Percentiles rank a stretch among this genome's conserved stretches.
Evolutionary conservation across 2,888 invertebrate genomes (phyloP).

Genomic region (Ashinkailepas kermadecensis): DNA sequence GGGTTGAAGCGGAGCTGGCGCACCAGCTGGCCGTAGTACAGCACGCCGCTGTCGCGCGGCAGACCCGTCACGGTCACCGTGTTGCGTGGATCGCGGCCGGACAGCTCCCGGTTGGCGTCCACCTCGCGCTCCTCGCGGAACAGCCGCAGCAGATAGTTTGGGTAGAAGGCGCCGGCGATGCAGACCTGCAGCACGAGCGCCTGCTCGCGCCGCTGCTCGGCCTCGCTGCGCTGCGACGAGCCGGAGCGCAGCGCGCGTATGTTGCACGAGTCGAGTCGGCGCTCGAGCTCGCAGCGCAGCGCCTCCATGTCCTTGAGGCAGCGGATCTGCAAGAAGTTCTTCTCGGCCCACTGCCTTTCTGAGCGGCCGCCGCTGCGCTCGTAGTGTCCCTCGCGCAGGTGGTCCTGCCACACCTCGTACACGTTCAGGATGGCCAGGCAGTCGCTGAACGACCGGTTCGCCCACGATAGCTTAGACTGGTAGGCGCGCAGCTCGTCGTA

Average conservation of each 20-base stretch:
- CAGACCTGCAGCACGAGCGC: slow-evolving; percentile 50
- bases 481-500: slow-evolving; percentile 60
- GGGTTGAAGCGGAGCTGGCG: slow-evolving; percentile 29
- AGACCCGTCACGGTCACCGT: slow-evolving; percentile 31
- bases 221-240: no score
- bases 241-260: slow-evolving; percentile 21
- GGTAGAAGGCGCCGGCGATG: slow-evolving; percentile 86
- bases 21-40: slow-evolving; percentile 32
- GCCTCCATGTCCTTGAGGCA: slow-evolving; percentile 54
- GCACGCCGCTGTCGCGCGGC: slow-evolving; percentile 30
- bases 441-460: slow-evolving; percentile 75
- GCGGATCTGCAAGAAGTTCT: slow-evolving; percentile 61
- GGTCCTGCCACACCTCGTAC: slow-evolving; percentile 65
- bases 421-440: slow-evolving; percentile 71
- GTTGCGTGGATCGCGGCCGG: slow-evolving; percentile 31
- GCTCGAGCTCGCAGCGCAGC: slow-evolving; percentile 60
- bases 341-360: slow-evolving; percentile 59
- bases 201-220: neutral
- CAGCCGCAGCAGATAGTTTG: slow-evolving; percentile 63
- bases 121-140: slow-evolving; percentile 31
- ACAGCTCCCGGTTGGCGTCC: slow-evolving; percentile 29
- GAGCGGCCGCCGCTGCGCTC: slow-evolving; percentile 41
- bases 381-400: slow-evolving; percentile 54
- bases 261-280: slow-evolving; percentile 48
- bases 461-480: slow-evolving; percentile 69